phyloP scores from a whole-genome alignment of 92 coral and sea anemone genomes.

The Montipora capitata region DNA sequence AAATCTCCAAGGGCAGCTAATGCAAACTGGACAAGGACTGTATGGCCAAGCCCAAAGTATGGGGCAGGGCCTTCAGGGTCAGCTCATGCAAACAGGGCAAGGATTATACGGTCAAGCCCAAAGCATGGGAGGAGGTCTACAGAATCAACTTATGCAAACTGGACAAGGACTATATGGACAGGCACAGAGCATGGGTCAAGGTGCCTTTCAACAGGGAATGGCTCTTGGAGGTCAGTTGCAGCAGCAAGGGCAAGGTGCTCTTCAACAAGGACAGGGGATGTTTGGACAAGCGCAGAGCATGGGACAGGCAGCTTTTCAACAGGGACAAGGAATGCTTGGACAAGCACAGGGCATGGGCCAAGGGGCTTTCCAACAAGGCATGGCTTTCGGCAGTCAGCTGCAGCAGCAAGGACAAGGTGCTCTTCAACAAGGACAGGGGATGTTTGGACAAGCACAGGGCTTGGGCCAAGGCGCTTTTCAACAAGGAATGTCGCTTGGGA shows the following conservation, averaged over 20 bases:
- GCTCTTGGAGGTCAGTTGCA: constrained; percentile 44
- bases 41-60: constrained; percentile 60
- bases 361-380: constrained; percentile 20
- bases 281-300: constrained; percentile 43
- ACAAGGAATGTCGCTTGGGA: constrained; percentile 57
- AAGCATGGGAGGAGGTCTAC: constrained; percentile 74
- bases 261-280: constrained; percentile 55
- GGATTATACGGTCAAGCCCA: constrained; percentile 86
- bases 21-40: constrained; percentile 66
- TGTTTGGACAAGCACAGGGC: constrained; percentile 54
- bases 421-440: constrained; percentile 37
- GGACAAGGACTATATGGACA: constrained; percentile 64
- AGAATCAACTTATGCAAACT: constrained; percentile 52
- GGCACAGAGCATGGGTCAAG: constrained; percentile 29
- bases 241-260: constrained; percentile 49
- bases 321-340: constrained; percentile 63
- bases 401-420: constrained; percentile 31
- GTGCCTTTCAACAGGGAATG: constrained; percentile 21
- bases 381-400: constrained; percentile 35
- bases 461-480: constrained; percentile 76
- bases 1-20: constrained; percentile 64
- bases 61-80: constrained; percentile 66
- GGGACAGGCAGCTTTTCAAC: constrained; percentile 51
- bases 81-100: constrained; percentile 49
- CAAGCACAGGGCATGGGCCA: constrained; percentile 46